These are phyloP conservation scores for Acanthornis magna DNA, from an alignment of 2,797 vertebrate genomes.

Conservation along the genomic window DNA sequence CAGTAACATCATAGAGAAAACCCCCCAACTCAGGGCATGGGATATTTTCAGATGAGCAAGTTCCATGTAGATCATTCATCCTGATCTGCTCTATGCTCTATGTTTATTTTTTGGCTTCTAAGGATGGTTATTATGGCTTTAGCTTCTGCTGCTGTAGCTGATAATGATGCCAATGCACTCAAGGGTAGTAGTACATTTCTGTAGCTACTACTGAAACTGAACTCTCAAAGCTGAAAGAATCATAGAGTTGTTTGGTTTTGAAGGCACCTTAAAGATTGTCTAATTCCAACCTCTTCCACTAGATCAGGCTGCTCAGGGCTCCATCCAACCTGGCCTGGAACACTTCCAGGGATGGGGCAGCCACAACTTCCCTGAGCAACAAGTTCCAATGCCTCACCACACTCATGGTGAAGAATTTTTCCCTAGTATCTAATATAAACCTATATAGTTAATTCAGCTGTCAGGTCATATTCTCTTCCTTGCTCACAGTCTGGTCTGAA, in stretches of 20 bases:
- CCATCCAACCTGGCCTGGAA: no score
- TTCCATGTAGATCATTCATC: background rate
- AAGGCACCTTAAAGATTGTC: background rate
- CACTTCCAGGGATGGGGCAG: background rate
- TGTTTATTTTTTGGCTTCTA: background rate
- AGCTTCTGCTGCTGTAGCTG: background rate
- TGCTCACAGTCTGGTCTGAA: background rate
- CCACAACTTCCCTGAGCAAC: background rate
- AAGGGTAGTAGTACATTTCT: background rate
- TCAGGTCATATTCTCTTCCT: background rate
- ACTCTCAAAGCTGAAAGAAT: background rate
- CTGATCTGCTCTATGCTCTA: background rate
- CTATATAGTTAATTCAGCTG: background rate
- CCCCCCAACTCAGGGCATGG: background rate
- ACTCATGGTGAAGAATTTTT: background rate
- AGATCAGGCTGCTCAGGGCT: background rate
- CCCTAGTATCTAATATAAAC: background rate
- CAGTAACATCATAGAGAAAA: background rate
- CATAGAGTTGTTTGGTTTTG: background rate
- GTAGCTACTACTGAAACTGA: background rate
- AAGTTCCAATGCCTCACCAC: background rate
- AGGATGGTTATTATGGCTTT: background rate
- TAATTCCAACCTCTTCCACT: background rate
- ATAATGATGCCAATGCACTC: background rate
- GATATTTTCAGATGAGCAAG: background rate